Evolutionary conservation across 2,113 vertebrate species (phyloP).

Genomic region (Phodopus roborovskii): DNA sequence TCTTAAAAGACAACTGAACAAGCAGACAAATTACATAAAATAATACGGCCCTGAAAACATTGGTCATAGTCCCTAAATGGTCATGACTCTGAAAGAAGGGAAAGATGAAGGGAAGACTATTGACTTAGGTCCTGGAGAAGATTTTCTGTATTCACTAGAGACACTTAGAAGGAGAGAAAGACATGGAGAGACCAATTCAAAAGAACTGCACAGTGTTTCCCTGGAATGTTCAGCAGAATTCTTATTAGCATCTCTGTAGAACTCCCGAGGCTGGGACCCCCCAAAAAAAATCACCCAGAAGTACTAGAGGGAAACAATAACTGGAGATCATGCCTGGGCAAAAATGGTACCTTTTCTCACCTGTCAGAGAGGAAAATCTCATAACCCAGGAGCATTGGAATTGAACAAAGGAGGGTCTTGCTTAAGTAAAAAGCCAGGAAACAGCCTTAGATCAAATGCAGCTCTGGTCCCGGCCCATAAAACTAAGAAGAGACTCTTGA

Average conservation of each 20-base stretch:
- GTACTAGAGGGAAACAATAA: neutral
- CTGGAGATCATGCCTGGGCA: neutral
- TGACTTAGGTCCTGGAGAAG: neutral
- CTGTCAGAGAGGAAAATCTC: neutral
- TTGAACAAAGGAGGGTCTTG: neutral
- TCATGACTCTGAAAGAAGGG: neutral
- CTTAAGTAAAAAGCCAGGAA: neutral
- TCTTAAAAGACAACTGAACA: slow-evolving; percentile 4
- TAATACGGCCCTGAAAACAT: neutral
- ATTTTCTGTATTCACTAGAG: neutral
- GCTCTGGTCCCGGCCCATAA: neutral
- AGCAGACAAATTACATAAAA: neutral
- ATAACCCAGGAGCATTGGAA: neutral
- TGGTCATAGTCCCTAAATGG: neutral
- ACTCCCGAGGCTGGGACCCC: neutral
- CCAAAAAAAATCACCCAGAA: neutral
- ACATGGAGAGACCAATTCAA: neutral
- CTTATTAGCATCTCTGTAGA: neutral
- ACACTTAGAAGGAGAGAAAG: neutral
- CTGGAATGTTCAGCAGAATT: neutral
- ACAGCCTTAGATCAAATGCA: neutral
- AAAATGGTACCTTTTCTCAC: neutral
- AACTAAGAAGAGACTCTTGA: slow-evolving; percentile 30
- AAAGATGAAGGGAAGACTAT: neutral
- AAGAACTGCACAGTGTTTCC: neutral